A percentile compares a stretch with the other conserved stretches of the same genome.
phyloP scores from a whole-genome alignment of 2,797 vertebrate genomes.

The Notamacropus eugenii region DNA sequence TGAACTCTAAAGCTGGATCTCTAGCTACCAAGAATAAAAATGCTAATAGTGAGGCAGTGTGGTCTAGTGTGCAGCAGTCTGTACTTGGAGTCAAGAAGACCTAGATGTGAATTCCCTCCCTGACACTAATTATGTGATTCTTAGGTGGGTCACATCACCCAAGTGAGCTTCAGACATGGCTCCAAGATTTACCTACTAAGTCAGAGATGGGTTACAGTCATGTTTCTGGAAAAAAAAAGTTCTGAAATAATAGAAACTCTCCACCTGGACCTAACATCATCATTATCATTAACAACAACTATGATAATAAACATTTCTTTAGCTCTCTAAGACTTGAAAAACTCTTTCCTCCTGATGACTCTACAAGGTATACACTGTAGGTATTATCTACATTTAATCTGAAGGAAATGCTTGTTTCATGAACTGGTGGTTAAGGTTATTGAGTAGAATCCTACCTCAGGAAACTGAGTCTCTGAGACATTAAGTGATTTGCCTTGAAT shows the following conservation, averaged over 20 bases:
- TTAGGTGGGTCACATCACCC: neutral
- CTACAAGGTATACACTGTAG: neutral
- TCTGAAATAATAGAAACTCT: neutral
- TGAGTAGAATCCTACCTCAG: neutral
- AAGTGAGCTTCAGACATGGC: neutral
- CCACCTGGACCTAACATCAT: neutral
- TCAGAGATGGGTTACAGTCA: neutral
- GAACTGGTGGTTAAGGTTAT: neutral
- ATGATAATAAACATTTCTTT: neutral
- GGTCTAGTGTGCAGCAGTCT: neutral
- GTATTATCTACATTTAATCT: neutral
- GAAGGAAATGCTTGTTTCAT: neutral
- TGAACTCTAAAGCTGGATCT: neutral
- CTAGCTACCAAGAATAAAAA: neutral
- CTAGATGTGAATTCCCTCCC: neutral
- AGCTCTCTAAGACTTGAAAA: neutral
- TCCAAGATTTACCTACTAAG: neutral
- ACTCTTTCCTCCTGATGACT: neutral
- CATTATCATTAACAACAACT: neutral
- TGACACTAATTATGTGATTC: neutral
- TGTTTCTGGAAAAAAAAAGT: neutral
- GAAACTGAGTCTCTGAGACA: neutral
- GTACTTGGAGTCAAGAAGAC: neutral
- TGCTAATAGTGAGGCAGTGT: neutral
- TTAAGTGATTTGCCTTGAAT: neutral